A percentile compares a stretch with the other conserved stretches of the same genome.
Evolutionary conservation across 2,113 vertebrate species (phyloP).

Genomic region (Balaeniceps rex): DNA sequence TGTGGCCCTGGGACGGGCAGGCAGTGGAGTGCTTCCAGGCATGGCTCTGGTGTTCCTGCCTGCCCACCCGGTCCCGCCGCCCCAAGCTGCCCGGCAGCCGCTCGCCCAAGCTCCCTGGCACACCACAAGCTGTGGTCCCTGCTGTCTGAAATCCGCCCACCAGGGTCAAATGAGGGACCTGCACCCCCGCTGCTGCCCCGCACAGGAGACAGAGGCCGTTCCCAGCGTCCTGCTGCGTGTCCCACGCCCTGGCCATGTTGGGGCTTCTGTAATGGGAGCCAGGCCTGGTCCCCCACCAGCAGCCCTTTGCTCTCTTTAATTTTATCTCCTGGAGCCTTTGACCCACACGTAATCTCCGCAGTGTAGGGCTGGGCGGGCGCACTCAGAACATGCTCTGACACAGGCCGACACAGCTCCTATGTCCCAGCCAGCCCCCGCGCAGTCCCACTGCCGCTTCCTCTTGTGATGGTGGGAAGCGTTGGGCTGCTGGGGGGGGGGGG

Average conservation of each 20-base stretch:
- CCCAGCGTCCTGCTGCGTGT: neutral
- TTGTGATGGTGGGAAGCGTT: rapidly evolving
- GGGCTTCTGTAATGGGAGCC: neutral
- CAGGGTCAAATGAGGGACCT: neutral
- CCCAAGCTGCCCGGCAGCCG: neutral
- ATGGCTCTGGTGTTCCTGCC: neutral
- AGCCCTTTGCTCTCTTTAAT: neutral
- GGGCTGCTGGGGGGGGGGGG: neutral
- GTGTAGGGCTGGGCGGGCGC: rapidly evolving
- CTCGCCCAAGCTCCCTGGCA: neutral
- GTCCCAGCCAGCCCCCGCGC: rapidly evolving
- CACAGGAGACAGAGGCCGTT: neutral
- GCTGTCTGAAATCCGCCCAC: rapidly evolving
- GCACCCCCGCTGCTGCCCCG: neutral
- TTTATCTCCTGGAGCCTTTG: neutral
- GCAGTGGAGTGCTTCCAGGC: rapidly evolving
- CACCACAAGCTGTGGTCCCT: neutral
- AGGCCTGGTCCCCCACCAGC: neutral
- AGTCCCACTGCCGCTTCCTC: rapidly evolving
- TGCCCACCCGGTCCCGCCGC: neutral
- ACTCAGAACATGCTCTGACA: rapidly evolving
- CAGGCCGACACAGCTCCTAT: rapidly evolving
- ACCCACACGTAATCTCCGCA: neutral
- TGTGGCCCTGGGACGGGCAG: neutral
- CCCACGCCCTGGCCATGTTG: neutral